Conservation (phyloP, 2,113 vertebrate species). For the Sciurus niger region DNA sequence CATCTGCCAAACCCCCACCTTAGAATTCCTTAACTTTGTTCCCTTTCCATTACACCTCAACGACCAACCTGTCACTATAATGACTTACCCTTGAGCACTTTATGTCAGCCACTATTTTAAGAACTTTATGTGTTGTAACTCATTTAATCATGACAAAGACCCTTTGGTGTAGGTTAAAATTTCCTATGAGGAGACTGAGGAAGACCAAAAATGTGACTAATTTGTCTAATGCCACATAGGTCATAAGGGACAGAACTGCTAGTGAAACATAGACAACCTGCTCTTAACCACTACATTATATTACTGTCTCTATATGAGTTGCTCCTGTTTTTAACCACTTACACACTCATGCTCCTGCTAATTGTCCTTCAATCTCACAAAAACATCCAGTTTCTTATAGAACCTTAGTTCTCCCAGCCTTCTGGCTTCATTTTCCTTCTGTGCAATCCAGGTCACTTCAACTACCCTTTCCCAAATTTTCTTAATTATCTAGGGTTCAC, state of each 20-base stretch:
- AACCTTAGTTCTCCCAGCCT: neutral
- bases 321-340: neutral
- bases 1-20: neutral
- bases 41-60: neutral
- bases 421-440: neutral
- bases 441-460: neutral
- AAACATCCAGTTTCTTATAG: neutral
- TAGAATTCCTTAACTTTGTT: neutral
- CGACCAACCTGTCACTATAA: neutral
- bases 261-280: neutral
- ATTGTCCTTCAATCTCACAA: neutral
- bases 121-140: neutral
- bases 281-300: neutral
- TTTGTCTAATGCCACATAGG: neutral
- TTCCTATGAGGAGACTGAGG: neutral
- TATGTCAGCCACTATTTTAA: neutral
- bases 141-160: neutral
- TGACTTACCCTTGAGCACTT: neutral
- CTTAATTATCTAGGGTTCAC: neutral
- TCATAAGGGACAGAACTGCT: neutral
- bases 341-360: neutral
- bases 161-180: neutral
- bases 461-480: neutral
- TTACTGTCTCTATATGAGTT: neutral
- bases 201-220: neutral